A percentile compares a stretch with the other conserved stretches of the same genome.
These are phyloP conservation scores for Mustela lutreola DNA, from an alignment of 2,113 vertebrate genomes.

Conservation along the genomic window DNA sequence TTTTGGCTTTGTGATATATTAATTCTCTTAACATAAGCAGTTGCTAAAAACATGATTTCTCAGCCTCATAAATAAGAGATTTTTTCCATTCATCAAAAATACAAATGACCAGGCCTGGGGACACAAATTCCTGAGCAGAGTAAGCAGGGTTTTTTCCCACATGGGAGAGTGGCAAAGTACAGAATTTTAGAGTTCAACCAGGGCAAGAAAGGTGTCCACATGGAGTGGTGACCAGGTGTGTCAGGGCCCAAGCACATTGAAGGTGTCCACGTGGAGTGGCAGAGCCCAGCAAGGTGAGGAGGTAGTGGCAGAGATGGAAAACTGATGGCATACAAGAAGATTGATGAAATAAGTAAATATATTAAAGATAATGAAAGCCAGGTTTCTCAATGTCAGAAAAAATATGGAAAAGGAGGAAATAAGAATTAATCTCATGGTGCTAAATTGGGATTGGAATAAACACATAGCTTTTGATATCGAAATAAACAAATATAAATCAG, in stretches of 20 bases:
- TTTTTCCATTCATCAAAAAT: constrained; percentile 19
- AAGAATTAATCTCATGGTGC: neutral
- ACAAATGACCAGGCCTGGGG: neutral
- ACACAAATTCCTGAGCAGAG: neutral
- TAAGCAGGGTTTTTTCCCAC: neutral
- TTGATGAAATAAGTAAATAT: neutral
- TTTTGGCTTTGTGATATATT: neutral
- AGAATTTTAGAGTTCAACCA: neutral
- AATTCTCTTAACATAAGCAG: neutral
- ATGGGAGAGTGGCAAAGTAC: neutral
- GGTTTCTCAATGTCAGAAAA: neutral
- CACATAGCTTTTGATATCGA: neutral
- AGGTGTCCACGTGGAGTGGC: neutral
- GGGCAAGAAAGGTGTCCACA: neutral
- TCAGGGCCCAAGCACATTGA: neutral
- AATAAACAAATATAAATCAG: neutral
- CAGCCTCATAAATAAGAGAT: neutral
- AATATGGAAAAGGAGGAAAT: neutral
- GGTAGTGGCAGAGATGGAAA: neutral
- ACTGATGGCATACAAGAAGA: neutral
- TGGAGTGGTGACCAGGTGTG: neutral
- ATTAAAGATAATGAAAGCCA: neutral
- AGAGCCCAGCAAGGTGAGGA: neutral
- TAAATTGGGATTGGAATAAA: neutral
- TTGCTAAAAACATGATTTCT: neutral